phyloP scores from a whole-genome alignment of 2,797 vertebrate species.

The Phoeniculus purpureus region DNA sequence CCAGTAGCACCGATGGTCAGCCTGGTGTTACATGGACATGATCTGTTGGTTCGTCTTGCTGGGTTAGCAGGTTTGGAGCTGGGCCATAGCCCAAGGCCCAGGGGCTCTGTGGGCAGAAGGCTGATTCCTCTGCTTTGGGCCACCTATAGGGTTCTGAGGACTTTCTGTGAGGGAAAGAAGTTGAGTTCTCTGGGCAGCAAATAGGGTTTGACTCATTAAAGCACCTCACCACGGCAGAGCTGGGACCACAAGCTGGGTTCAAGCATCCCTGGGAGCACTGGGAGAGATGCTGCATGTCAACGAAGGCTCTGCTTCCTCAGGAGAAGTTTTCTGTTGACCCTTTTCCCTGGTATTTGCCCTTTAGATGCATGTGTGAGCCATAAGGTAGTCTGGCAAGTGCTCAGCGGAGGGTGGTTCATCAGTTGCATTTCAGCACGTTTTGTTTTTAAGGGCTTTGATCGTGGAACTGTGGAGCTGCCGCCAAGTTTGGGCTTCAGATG shows the following conservation, averaged over 20 bases:
- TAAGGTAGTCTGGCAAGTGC: neutral
- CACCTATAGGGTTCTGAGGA: too few species aligned
- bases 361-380: neutral
- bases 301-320: neutral
- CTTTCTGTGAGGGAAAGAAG: neutral
- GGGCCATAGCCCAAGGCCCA: neutral
- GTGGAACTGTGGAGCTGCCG: neutral
- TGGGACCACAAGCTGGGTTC: rapidly evolving
- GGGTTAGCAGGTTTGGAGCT: neutral
- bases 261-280: neutral
- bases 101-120: neutral
- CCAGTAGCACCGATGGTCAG: neutral
- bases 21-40: neutral
- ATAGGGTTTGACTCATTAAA: neutral
- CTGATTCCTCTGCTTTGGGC: neutral
- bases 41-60: neutral
- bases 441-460: slow-evolving; percentile 30
- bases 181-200: neutral
- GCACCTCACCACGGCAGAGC: neutral
- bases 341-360: neutral
- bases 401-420: neutral
- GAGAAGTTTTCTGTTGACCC: neutral
- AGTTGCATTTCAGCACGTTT: slow-evolving; percentile 21
- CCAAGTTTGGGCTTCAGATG: slow-evolving; percentile 44
- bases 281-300: rapidly evolving